These are phyloP conservation scores for Drosophila kambysellisi DNA, from an alignment of 2,888 invertebrate species.

Conservation along the genomic window DNA sequence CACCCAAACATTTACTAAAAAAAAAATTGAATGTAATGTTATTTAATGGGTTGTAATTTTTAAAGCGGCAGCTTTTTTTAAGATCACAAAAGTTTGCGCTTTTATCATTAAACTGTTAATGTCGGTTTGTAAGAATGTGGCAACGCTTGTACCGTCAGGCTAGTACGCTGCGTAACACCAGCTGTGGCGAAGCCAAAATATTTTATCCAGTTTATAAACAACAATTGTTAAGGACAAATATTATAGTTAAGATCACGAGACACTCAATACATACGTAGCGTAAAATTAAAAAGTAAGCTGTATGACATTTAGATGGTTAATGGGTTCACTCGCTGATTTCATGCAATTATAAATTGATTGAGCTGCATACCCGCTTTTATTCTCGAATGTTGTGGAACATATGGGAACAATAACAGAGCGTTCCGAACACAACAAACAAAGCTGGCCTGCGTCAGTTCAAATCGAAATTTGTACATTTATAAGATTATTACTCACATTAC, in stretches of 20 bases:
- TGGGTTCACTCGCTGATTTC: neutral
- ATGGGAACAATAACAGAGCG: slow-evolving; percentile 35
- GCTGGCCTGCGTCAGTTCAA: slow-evolving; percentile 59
- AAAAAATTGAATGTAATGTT: neutral
- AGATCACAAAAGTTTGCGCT: neutral
- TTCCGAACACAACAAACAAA: slow-evolving; percentile 67
- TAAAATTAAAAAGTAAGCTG: neutral
- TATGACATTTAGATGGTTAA: neutral
- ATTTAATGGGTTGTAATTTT: neutral
- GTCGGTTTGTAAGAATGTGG: neutral
- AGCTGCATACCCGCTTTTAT: slow-evolving; percentile 46
- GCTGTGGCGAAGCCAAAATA: neutral
- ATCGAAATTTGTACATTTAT: slow-evolving; percentile 46
- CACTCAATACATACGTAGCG: neutral
- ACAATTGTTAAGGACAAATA: neutral
- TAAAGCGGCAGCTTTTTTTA: too few species aligned
- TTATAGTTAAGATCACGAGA: neutral
- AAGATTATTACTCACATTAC: slow-evolving; percentile 49
- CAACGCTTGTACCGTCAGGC: neutral
- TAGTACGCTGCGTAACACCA: slow-evolving; percentile 3
- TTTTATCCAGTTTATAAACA: neutral
- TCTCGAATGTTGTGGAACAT: slow-evolving; percentile 64
- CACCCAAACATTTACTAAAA: neutral
- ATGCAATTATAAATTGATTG: slow-evolving; percentile 17
- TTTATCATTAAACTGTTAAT: neutral